Percentiles rank a stretch among this genome's conserved stretches.
Evolutionary conservation across 2,888 invertebrate species (phyloP).

Genomic region (Patella pellucida): DNA sequence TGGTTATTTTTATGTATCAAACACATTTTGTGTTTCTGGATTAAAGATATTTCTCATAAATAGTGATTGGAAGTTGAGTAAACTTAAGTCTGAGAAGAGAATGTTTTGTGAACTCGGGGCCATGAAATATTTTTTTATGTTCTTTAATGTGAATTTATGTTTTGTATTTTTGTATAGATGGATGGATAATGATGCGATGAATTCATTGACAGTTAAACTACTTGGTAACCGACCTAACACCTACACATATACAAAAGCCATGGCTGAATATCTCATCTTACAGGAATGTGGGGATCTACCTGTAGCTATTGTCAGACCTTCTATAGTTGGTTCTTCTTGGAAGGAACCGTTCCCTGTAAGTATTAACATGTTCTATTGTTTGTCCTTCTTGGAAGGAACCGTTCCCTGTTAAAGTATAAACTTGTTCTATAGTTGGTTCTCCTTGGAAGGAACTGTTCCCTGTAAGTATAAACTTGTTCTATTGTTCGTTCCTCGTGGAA

Average conservation of each 20-base stretch:
- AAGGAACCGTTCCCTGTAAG: constrained; percentile 72
- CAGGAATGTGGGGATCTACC: constrained; percentile 84
- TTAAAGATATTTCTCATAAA: no score
- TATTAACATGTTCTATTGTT: constrained; percentile 75
- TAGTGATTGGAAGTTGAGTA: no score
- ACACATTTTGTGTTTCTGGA: no score
- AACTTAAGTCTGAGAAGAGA: no score
- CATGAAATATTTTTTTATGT: no score
- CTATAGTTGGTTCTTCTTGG: constrained; percentile 87
- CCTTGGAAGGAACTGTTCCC: constrained; percentile 73
- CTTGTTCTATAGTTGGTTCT: constrained; percentile 92
- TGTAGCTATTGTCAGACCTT: constrained; percentile 85
- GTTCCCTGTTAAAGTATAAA: no score
- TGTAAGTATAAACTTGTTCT: constrained; percentile 43
- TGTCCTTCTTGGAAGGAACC: constrained; percentile 78
- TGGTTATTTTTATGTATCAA: no score
- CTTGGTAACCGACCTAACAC: constrained; percentile 87
- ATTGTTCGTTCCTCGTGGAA: constrained; percentile 83
- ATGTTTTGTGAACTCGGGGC: no score
- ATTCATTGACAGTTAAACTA: constrained; percentile 71
- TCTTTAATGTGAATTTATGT: no score
- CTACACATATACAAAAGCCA: constrained; percentile 89
- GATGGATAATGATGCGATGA: constrained; percentile 73
- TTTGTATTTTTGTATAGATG: constrained; percentile 61
- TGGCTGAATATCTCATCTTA: constrained; percentile 85